Conservation (phyloP, 1,140 invertebrate species). For the Drosophila triauraria region DNA sequence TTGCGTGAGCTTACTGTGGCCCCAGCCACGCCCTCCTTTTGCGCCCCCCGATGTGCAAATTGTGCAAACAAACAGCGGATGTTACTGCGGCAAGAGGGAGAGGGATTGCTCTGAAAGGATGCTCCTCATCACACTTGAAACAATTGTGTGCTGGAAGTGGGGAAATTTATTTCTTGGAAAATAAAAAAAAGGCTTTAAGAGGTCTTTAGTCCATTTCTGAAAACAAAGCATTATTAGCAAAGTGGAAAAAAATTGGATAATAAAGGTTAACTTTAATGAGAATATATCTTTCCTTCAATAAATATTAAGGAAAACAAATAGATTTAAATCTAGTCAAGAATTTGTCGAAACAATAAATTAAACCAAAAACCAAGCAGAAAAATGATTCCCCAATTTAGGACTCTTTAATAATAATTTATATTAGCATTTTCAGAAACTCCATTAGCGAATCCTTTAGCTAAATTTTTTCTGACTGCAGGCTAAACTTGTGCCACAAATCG, state of each 20-base stretch:
- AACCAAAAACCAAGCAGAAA: too few relatives aligned
- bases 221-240: too few relatives aligned
- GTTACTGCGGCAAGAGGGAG: neutral
- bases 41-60: constrained; percentile 50
- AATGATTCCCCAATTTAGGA: too few relatives aligned
- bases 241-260: too few relatives aligned
- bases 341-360: too few relatives aligned
- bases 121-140: constrained; percentile 16
- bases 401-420: too few relatives aligned
- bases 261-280: too few relatives aligned
- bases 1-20: constrained; percentile 77
- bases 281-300: too few relatives aligned
- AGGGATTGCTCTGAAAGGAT: constrained; percentile 34
- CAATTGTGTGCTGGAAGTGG: neutral
- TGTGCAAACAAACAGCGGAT: constrained; percentile 72
- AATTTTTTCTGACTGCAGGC: constrained; percentile 27
- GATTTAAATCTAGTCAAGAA: too few relatives aligned
- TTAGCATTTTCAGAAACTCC: too few relatives aligned
- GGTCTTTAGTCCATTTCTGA: too few relatives aligned
- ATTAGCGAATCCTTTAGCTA: neutral
- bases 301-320: too few relatives aligned
- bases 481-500: constrained; percentile 77
- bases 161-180: neutral
- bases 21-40: constrained; percentile 22
- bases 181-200: neutral